phyloP scores from a whole-genome alignment of 1,140 invertebrate genomes.

The Prorops nasuta region DNA sequence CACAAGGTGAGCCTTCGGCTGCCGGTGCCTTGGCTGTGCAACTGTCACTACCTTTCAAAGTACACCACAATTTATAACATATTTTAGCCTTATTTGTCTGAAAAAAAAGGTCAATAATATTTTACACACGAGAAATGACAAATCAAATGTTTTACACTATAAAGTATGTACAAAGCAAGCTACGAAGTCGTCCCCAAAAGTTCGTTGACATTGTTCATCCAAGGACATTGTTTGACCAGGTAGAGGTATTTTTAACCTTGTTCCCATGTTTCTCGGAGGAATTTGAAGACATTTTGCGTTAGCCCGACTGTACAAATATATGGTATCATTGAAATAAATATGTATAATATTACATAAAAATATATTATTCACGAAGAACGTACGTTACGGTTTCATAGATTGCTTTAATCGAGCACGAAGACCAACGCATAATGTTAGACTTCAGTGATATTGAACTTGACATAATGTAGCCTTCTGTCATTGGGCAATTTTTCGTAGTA shows the following conservation, averaged over 20 bases:
- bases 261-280: too few relatives aligned
- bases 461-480: slow-evolving; percentile 33
- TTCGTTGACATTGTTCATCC: slow-evolving; percentile 84
- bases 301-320: too few relatives aligned
- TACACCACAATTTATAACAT: slow-evolving; percentile 29
- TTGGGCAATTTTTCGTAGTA: slow-evolving; percentile 19
- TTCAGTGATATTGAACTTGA: slow-evolving; percentile 14
- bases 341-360: too few relatives aligned
- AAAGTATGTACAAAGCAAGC: too few relatives aligned
- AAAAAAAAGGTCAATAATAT: too few relatives aligned
- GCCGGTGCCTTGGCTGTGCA: slow-evolving; percentile 86
- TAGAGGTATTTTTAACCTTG: slow-evolving; percentile 73
- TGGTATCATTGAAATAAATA: too few relatives aligned
- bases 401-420: slow-evolving; percentile 24
- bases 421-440: slow-evolving; percentile 34
- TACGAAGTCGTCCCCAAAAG: slow-evolving; percentile 84
- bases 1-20: slow-evolving; percentile 88
- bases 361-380: too few relatives aligned
- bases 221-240: slow-evolving; percentile 81
- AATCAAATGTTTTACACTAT: too few relatives aligned
- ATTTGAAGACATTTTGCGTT: too few relatives aligned
- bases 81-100: too few relatives aligned
- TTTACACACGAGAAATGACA: too few relatives aligned
- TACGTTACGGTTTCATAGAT: too few relatives aligned
- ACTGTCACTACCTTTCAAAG: slow-evolving; percentile 59